Evolutionary conservation across 64 coral and sea anemone species (phyloP), one percentile per base, ranked within the genome.

Genomic region (Pachyseris speciosa): DNA sequence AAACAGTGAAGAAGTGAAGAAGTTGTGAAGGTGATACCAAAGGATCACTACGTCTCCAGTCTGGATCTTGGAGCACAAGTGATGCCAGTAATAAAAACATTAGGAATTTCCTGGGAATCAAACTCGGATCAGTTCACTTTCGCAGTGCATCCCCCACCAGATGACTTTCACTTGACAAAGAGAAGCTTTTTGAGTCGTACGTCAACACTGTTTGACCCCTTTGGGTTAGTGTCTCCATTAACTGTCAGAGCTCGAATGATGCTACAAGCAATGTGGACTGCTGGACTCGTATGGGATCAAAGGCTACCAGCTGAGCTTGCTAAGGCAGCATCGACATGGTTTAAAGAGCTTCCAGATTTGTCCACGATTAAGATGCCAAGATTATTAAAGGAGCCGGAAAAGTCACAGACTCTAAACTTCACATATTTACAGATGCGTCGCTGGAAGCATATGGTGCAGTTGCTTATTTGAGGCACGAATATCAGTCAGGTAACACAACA

Each of bases 1-100:
- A 85, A 72, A 63, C 75, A 93, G 47, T 93, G 91, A 30, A 93
- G 86, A 40, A 17, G 16, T 67, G 51, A 81, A 26, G 83, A 85
- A 10, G 74, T 78, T 24, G 40, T 78, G 17, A 10, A 52, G 22
- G 19, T 1, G 5, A 78, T 78, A 78, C 64, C 69, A 71, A 25
- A 8, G 4, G 38, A n/a, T 45, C 38, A 75, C 16, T 8, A 45
- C 1, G 37, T 25, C 37, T 9, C 38, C 7, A 25, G 47, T 24
- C 16, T 75, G 9, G 32, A 75, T 22, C 24, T 75, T 2, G 34
- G 26, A 9, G 1, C 7, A 52, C n/a, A n/a, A n/a, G n/a, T n/a
- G n/a, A n/a, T n/a, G n/a, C n/a, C n/a, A n/a, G n/a, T n/a, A n/a
- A n/a, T 27, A 4, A 78, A 78, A 52, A 78, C 41, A 7, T 31